Percentiles rank a stretch among this genome's conserved stretches.
These are phyloP conservation scores for Scolopax mira DNA, from an alignment of 2,113 vertebrate genomes.

Conservation along the genomic window DNA sequence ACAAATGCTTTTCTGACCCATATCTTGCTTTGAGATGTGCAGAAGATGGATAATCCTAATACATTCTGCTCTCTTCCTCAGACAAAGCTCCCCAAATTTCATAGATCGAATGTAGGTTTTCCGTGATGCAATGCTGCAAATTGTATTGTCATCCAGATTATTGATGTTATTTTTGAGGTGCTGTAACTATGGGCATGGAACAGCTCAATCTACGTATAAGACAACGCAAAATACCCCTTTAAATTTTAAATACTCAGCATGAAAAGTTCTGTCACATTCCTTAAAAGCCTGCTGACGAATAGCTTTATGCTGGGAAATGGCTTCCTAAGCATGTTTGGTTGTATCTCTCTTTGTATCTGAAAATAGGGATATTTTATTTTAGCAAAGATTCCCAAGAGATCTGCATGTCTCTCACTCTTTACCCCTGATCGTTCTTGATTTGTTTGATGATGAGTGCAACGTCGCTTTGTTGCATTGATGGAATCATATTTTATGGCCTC, in stretches of 20 bases:
- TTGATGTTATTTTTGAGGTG: constrained; percentile 13
- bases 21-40: constrained; percentile 52
- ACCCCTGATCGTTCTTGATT: constrained; percentile 21
- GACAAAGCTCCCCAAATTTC: constrained; percentile 61
- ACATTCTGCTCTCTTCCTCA: constrained; percentile 59
- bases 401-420: background rate
- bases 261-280: constrained; percentile 62
- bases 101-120: constrained; percentile 40
- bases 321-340: constrained; percentile 64
- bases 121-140: constrained; percentile 52
- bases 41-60: constrained; percentile 8
- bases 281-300: constrained; percentile 66
- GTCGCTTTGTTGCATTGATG: constrained; percentile 48
- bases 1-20: constrained; percentile 67
- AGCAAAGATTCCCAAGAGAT: constrained; percentile 16
- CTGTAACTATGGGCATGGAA: constrained; percentile 27
- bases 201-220: constrained; percentile 25
- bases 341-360: constrained; percentile 47
- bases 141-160: constrained; percentile 46
- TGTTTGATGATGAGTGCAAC: constrained; percentile 12
- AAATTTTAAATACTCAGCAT: constrained; percentile 70
- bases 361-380: constrained; percentile 38
- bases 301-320: constrained; percentile 68
- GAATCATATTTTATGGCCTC: constrained; percentile 44
- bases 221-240: constrained; percentile 66